Evolutionary conservation across 2,888 invertebrate genomes (phyloP).

Genomic region (Idaea straminata): DNA sequence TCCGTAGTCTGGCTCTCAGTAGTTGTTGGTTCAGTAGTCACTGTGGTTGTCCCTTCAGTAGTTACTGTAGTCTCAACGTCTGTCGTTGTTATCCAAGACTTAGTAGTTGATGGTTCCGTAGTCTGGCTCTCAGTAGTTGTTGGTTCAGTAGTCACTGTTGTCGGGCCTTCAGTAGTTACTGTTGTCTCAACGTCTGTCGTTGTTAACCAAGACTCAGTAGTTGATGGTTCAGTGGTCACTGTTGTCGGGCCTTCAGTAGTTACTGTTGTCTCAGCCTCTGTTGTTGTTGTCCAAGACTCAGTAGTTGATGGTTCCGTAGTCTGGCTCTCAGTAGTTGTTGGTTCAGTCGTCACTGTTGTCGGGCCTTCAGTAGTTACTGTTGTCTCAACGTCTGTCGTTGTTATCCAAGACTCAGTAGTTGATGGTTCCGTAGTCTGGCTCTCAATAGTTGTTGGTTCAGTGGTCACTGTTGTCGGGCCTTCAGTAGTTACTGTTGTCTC

Average conservation of each 20-base stretch:
- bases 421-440: neutral
- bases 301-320: neutral
- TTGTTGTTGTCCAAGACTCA: constrained; percentile 8
- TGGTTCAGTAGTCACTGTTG: constrained; percentile 3
- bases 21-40: too few species aligned
- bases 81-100: neutral
- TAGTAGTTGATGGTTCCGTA: neutral
- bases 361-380: too few species aligned
- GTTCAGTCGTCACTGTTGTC: too few species aligned
- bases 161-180: constrained; percentile 1
- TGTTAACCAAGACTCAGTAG: constrained; percentile 2
- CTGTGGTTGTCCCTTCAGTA: too few species aligned
- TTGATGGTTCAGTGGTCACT: constrained; percentile 3
- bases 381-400: too few species aligned
- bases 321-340: constrained; percentile 4
- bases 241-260: neutral
- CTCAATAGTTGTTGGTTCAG: constrained; percentile 3
- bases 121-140: constrained; percentile 2
- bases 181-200: constrained; percentile 5
- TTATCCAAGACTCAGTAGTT: neutral
- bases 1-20: too few species aligned
- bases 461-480: constrained; percentile 4
- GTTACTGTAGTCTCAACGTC: too few species aligned
- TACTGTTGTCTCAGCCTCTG: neutral
- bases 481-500: neutral